phyloP scores from a whole-genome alignment of 2,113 vertebrate genomes.

The Plestiodon gilberti region DNA sequence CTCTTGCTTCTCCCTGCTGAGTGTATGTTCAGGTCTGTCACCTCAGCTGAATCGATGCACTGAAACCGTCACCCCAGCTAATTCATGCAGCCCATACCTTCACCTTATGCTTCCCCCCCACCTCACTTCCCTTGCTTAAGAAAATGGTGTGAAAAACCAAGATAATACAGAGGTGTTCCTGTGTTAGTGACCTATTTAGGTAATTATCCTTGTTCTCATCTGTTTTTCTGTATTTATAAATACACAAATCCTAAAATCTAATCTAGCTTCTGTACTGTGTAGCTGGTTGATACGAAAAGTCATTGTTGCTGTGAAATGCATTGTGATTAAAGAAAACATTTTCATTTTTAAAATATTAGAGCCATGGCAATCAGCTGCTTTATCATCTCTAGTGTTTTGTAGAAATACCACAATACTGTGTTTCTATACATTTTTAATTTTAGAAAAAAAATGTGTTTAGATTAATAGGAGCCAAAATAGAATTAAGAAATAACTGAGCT shows the following conservation, averaged over 20 bases:
- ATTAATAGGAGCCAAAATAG: neutral
- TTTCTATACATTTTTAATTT: neutral
- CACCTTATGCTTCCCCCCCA: neutral
- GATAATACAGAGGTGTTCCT: neutral
- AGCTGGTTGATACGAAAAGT: conserved; percentile 1
- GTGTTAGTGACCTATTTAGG: neutral
- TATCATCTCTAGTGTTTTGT: neutral
- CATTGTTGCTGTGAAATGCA: neutral
- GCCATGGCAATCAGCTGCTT: neutral
- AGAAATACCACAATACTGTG: neutral
- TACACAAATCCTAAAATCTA: neutral
- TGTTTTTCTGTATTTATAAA: neutral
- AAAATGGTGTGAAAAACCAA: neutral
- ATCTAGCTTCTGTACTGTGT: neutral
- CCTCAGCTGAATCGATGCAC: no score
- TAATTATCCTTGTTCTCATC: neutral
- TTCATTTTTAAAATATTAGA: neutral
- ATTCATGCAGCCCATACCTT: neutral
- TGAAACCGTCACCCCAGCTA: neutral
- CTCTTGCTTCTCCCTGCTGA: neutral
- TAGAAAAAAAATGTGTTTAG: neutral
- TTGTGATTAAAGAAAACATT: neutral
- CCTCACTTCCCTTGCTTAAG: neutral
- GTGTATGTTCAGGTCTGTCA: neutral
- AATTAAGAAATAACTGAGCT: neutral